A percentile compares a stretch with the other conserved stretches of the same genome.
Conservation (phyloP, 2,113 vertebrate species). For the Pygathrix nemaeus region DNA sequence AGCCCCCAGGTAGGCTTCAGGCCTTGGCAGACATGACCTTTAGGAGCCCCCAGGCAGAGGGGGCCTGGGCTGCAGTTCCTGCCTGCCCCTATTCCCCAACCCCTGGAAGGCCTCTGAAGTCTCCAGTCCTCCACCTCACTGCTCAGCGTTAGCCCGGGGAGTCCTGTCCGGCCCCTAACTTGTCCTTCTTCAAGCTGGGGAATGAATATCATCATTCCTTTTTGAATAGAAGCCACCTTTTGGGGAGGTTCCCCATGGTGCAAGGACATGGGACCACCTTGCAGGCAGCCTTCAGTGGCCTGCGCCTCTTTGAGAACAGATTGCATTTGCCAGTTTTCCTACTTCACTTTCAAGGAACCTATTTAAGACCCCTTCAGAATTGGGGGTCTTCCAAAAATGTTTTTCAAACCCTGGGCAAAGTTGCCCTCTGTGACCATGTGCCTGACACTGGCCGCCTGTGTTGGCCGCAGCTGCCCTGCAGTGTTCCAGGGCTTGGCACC, state of each 20-base stretch:
- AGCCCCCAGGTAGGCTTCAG: neutral
- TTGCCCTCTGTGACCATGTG: fast-evolving
- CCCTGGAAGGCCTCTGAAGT: no score
- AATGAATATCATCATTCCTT: neutral
- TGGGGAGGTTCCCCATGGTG: fast-evolving
- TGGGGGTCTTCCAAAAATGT: neutral
- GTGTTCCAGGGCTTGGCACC: neutral
- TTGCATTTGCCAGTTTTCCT: neutral
- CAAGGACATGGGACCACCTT: neutral
- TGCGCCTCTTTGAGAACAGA: neutral
- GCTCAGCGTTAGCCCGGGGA: neutral
- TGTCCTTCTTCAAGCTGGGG: neutral
- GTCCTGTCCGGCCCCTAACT: no score
- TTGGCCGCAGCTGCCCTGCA: no score
- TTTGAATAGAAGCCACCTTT: neutral
- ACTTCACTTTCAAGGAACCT: neutral
- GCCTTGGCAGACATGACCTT: neutral
- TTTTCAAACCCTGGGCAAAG: neutral
- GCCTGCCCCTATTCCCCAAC: no score
- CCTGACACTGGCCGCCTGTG: neutral
- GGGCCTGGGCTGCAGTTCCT: neutral
- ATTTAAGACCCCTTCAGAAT: no score
- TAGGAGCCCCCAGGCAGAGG: neutral
- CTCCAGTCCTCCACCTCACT: neutral
- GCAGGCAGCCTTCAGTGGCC: neutral